Evolutionary conservation across 2,888 invertebrate genomes (phyloP).

Genomic region (Gymnosoma rotundatum): DNA sequence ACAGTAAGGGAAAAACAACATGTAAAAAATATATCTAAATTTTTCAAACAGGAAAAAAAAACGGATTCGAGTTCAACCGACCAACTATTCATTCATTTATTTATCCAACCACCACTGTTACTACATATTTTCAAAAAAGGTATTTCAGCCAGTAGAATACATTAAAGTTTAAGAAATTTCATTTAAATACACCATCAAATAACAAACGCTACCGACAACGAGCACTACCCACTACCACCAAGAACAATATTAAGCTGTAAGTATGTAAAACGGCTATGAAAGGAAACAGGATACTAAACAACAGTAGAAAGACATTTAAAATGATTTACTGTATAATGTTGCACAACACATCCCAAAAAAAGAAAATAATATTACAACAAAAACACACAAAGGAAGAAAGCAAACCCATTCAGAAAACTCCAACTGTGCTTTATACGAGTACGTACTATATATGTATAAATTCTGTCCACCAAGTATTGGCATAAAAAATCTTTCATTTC

Average conservation of each 20-base stretch:
- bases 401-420: slow-evolving; percentile 57
- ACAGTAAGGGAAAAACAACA: slow-evolving; percentile 20
- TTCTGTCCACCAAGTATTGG: slow-evolving; percentile 17
- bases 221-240: slow-evolving; percentile 1
- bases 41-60: slow-evolving; percentile 11
- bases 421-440: slow-evolving; percentile 48
- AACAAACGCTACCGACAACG: slow-evolving; percentile 9
- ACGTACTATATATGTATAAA: not conserved
- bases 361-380: not conserved
- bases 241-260: slow-evolving; percentile 4
- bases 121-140: slow-evolving; percentile 1
- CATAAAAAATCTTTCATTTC: slow-evolving; percentile 39
- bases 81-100: not conserved
- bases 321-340: slow-evolving; percentile 64
- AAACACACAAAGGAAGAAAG: not conserved
- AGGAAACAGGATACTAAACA: slow-evolving; percentile 67
- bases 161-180: slow-evolving; percentile 46
- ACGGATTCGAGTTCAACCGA: slow-evolving; percentile 43
- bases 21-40: slow-evolving; percentile 11
- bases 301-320: slow-evolving; percentile 66
- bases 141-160: slow-evolving; percentile 1
- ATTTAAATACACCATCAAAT: slow-evolving; percentile 38
- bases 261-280: slow-evolving; percentile 35
- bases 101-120: slow-evolving; percentile 29
- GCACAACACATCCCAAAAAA: slow-evolving; percentile 31